Conservation (phyloP, 2,888 invertebrate species). For the Ryuthela nishihirai region DNA sequence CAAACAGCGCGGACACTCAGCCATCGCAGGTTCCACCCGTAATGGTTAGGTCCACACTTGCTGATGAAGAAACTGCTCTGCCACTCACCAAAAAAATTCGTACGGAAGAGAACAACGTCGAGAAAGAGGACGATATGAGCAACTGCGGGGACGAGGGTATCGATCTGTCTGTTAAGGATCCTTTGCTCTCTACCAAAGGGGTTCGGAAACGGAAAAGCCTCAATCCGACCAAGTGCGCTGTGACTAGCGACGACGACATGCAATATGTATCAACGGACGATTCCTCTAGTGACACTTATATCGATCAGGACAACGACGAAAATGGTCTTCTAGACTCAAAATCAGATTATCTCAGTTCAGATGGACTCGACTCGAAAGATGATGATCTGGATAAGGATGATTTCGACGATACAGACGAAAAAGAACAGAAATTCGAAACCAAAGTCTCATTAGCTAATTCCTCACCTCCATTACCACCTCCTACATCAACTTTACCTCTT, state of each 20-base stretch:
- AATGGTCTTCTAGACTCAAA: constrained; percentile 45
- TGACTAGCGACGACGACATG: constrained; percentile 51
- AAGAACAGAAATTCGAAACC: constrained; percentile 44
- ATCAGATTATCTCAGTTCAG: constrained; percentile 37
- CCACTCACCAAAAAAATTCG: constrained; percentile 29
- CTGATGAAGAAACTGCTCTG: constrained; percentile 21
- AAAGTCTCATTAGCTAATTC: not conserved
- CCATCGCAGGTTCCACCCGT: too few relatives aligned
- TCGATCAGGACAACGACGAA: constrained; percentile 49
- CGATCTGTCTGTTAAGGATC: constrained; percentile 60
- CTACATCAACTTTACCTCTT: too few relatives aligned
- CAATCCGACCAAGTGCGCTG: constrained; percentile 77
- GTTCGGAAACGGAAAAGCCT: constrained; percentile 82
- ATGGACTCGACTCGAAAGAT: constrained; percentile 31
- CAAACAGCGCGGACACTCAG: too few relatives aligned
- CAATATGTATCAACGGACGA: constrained; percentile 56
- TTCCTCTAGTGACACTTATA: constrained; percentile 58
- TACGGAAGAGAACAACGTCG: constrained; percentile 23
- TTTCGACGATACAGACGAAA: constrained; percentile 34
- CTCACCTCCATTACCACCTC: constrained; percentile 2
- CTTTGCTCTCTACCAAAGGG: constrained; percentile 56
- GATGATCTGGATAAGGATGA: constrained; percentile 46
- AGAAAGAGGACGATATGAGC: constrained; percentile 42
- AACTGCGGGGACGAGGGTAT: constrained; percentile 35
- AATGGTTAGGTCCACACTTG: not conserved